Evolutionary conservation across 2,797 vertebrate species (phyloP), one percentile per base, ranked within the genome.

Genomic region (Pterois miles): DNA sequence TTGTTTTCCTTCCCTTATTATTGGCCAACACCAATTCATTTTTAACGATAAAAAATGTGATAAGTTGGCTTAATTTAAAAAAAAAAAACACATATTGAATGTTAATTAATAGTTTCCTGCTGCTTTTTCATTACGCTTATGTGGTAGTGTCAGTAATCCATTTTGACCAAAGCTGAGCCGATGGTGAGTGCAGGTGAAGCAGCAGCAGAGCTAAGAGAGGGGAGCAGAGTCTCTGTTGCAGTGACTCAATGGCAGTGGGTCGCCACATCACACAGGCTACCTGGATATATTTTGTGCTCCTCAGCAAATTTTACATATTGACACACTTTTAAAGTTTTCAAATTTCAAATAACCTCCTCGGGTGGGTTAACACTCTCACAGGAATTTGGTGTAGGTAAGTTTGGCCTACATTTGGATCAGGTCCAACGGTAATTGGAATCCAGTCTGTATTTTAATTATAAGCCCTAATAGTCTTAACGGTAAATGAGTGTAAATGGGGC

Each of bases 281-380:
- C 34, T 60, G 56, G 36, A 36, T 48, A 46, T 48, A 46, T 56
- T 25, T 54, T 43, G 18, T 27, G 48, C 33, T 31, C 48, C 70
- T 68, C 25, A 29, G 59, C 31, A 65, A 22, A 65, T 48, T 50
- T 58, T 31, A 48, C 66, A 54, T 46, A 62, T 33, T 60, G 33
- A 72, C 69, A 78, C 68, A 62, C 36, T 57, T 77, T 27, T 22
- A 16, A 53, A 50, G 14, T 57, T 36, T 48, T 63, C 7, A 33
- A 48, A 48, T 65, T 23, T 50, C 38, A n/a, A 13, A 62, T n/a
- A 40, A 76, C 33, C 46, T n/a, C 12, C 8, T 46, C 43, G 56
- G 22, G 74, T 48, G 14, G 27, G 34, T n/a, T 18, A 29, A 9
- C 50, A 46, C 66, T 13, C 48, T 22, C 11, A n/a, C 63, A 50